Conservation (phyloP, 2,113 vertebrate species). For the Podilymbus podiceps region DNA sequence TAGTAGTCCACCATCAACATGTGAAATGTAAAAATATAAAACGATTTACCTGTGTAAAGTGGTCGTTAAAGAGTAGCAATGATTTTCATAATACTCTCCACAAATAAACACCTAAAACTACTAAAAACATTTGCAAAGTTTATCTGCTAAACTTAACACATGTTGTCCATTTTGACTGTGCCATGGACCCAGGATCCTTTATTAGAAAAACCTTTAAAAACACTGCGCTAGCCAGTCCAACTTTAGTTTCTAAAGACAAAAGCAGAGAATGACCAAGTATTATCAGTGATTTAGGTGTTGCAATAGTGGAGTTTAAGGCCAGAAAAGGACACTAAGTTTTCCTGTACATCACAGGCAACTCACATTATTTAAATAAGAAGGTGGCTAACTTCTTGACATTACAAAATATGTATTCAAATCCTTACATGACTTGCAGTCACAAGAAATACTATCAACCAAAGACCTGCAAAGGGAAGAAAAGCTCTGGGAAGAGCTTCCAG, state of each 20-base stretch:
- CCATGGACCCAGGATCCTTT: accelerated
- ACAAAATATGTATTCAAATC: background rate
- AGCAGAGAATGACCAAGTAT: background rate
- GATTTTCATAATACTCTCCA: background rate
- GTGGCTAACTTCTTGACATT: background rate
- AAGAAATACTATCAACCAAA: background rate
- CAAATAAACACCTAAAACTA: accelerated
- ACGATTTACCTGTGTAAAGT: background rate
- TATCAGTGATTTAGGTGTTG: background rate
- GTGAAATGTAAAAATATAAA: background rate
- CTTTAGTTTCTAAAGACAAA: background rate
- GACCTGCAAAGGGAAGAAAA: background rate
- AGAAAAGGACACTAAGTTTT: background rate
- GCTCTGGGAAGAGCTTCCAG: background rate
- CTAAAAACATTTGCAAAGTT: background rate
- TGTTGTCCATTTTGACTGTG: background rate
- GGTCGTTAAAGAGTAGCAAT: background rate
- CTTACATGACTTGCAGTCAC: background rate
- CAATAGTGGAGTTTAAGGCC: background rate
- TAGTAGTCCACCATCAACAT: background rate
- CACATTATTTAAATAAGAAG: background rate
- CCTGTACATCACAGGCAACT: background rate
- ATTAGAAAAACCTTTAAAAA: background rate
- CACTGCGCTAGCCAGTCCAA: background rate
- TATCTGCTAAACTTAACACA: background rate